Evolutionary conservation across 2,888 invertebrate genomes (phyloP).

Genomic region (Orthosia incerta): DNA sequence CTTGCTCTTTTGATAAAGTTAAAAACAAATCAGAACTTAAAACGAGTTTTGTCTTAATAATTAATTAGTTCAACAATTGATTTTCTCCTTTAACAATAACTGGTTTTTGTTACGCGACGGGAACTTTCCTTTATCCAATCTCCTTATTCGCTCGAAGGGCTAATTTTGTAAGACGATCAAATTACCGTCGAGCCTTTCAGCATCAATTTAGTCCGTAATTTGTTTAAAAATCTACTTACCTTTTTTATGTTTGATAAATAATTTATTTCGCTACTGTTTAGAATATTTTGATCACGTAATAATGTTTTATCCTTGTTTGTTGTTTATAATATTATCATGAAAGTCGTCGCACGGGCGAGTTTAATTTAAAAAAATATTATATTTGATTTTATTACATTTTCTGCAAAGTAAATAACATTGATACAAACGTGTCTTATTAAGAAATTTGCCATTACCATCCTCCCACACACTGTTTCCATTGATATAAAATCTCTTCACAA

Average conservation of each 20-base stretch:
- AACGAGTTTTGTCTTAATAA: constrained; percentile 47
- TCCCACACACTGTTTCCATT: not conserved
- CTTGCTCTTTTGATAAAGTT: constrained; percentile 12
- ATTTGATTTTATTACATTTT: not conserved
- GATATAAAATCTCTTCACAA: constrained; percentile 25
- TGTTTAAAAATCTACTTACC: constrained; percentile 71
- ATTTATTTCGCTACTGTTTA: constrained; percentile 31
- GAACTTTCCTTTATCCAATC: constrained; percentile 73
- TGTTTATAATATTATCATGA: not conserved
- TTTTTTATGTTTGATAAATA: constrained; percentile 41
- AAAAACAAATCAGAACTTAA: constrained; percentile 35
- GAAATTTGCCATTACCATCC: not conserved
- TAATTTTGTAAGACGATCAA: constrained; percentile 78
- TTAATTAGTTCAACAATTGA: constrained; percentile 65
- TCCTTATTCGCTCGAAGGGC: constrained; percentile 73
- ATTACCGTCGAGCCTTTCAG: constrained; percentile 76
- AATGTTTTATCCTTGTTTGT: not conserved
- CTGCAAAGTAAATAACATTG: not conserved
- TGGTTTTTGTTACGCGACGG: constrained; percentile 54
- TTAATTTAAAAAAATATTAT: not conserved
- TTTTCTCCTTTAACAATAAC: constrained; percentile 57
- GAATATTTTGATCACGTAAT: constrained; percentile 6
- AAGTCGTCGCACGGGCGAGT: not conserved
- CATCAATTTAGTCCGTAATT: constrained; percentile 73
- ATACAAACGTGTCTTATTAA: not conserved